Conservation (phyloP, 2,888 invertebrate species). For the Aphidius colemani region DNA sequence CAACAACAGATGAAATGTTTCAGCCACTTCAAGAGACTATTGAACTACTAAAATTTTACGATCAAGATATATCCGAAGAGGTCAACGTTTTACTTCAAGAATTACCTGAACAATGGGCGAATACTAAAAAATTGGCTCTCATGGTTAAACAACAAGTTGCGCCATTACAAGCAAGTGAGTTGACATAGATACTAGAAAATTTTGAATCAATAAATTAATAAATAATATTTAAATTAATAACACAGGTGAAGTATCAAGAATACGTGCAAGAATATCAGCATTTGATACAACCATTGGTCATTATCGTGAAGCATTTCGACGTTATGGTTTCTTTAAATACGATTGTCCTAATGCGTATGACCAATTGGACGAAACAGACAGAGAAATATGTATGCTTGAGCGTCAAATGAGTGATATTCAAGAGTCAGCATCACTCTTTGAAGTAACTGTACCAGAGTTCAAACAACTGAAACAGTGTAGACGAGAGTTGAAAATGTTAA, state of each 20-base stretch:
- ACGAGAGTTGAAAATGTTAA: conserved; percentile 84
- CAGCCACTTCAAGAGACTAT: conserved; percentile 92
- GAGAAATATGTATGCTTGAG: conserved; percentile 80
- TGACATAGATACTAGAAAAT: neutral
- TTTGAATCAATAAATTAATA: conserved; percentile 3
- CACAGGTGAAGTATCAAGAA: conserved; percentile 82
- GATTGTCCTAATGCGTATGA: conserved; percentile 75
- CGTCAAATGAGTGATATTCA: conserved; percentile 84
- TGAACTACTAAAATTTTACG: conserved; percentile 89
- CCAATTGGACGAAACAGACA: conserved; percentile 77
- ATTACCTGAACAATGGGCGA: conserved; percentile 93
- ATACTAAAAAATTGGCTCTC: conserved; percentile 88
- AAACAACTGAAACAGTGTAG: conserved; percentile 90
- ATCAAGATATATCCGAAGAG: conserved; percentile 96
- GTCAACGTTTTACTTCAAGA: conserved; percentile 90
- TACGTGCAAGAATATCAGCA: conserved; percentile 81
- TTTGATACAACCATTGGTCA: conserved; percentile 84
- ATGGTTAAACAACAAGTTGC: conserved; percentile 94
- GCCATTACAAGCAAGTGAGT: conserved; percentile 80
- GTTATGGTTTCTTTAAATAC: conserved; percentile 77
- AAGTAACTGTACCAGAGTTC: conserved; percentile 93
- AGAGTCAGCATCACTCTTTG: conserved; percentile 90
- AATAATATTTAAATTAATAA: conserved; percentile 5
- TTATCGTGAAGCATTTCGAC: conserved; percentile 87
- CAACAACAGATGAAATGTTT: conserved; percentile 93